Conservation (phyloP, 2,113 vertebrate species). For the Oryzias melastigma region DNA sequence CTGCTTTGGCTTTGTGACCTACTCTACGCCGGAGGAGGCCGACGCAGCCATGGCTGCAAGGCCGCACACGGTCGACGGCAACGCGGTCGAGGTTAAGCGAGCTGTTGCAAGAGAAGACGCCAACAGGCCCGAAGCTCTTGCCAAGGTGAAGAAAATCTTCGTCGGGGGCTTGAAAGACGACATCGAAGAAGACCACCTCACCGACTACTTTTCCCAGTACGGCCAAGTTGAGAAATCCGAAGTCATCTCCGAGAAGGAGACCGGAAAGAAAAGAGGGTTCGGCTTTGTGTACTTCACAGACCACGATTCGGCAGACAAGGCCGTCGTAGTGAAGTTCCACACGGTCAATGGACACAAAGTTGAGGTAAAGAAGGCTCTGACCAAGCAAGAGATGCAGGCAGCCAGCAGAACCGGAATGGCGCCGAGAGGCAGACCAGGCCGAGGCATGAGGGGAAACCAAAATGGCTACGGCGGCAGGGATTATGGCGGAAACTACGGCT, state of each 20-base stretch:
- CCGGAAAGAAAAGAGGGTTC: conserved; percentile 94
- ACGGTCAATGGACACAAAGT: conserved; percentile 90
- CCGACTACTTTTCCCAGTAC: conserved; percentile 89
- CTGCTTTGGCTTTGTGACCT: conserved; percentile 96
- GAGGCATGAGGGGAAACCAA: conserved; percentile 71
- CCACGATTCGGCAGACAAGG: conserved; percentile 93
- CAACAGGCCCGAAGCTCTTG: conserved; percentile 88
- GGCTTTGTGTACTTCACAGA: conserved; percentile 95
- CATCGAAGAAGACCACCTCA: conserved; percentile 87
- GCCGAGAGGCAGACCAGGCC: conserved; percentile 59
- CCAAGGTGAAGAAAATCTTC: conserved; percentile 97
- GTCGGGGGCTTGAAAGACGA: conserved; percentile 94
- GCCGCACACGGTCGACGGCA: conserved; percentile 91
- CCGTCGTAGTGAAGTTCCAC: conserved; percentile 92
- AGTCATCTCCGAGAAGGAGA: conserved; percentile 94
- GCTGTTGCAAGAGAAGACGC: conserved; percentile 93
- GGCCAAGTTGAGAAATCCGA: conserved; percentile 93
- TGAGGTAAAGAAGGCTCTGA: conserved; percentile 92
- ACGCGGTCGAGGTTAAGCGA: conserved; percentile 91
- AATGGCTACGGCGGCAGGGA: conserved; percentile 71
- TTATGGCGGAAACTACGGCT: conserved; percentile 68
- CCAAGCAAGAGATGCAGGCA: conserved; percentile 84
- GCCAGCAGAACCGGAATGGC: conserved; percentile 74
- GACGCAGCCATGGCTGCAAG: conserved; percentile 92
- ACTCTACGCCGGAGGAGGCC: conserved; percentile 89